A percentile compares a stretch with the other conserved stretches of the same genome.
These are phyloP conservation scores for Hoplias malabaricus DNA, from an alignment of 2,113 vertebrate genomes.

Conservation along the genomic window DNA sequence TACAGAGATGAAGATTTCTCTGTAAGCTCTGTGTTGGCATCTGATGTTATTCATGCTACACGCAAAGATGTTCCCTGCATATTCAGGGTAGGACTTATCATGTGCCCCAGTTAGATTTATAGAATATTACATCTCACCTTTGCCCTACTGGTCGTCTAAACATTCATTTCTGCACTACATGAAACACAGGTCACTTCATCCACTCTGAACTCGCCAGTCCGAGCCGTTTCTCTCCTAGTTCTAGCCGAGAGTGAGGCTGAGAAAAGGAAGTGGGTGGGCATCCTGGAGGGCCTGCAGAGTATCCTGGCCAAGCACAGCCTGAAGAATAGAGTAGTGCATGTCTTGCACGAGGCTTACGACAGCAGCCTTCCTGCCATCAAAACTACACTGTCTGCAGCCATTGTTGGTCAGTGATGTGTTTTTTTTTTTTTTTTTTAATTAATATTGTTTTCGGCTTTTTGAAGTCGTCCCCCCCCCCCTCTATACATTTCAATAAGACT, in stretches of 20 bases:
- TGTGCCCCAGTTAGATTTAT: neutral
- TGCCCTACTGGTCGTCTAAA: constrained; percentile 36
- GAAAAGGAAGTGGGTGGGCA: constrained; percentile 94
- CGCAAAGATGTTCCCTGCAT: constrained; percentile 96
- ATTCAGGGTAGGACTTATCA: constrained; percentile 81
- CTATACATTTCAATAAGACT: neutral
- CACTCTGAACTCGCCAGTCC: constrained; percentile 82
- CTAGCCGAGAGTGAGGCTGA: constrained; percentile 93
- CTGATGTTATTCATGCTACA: constrained; percentile 93
- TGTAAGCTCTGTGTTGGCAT: constrained; percentile 92
- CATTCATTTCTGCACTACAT: neutral
- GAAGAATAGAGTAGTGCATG: constrained; percentile 82
- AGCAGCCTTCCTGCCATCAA: constrained; percentile 91
- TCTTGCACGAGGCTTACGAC: constrained; percentile 92
- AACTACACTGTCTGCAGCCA: constrained; percentile 82
- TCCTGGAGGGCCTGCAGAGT: constrained; percentile 89
- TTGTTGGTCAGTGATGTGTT: constrained; percentile 80
- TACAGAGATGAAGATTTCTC: constrained; percentile 93
- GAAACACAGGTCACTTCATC: constrained; percentile 93
- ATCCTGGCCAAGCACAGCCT: constrained; percentile 91
- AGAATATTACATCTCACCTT: neutral
- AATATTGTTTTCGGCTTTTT: neutral
- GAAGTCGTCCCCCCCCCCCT: too few relatives aligned
- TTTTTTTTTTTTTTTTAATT: too few relatives aligned
- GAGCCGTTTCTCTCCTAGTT: constrained; percentile 86